Evolutionary conservation across 1,140 invertebrate genomes (phyloP).

Genomic region (Popillia japonica): DNA sequence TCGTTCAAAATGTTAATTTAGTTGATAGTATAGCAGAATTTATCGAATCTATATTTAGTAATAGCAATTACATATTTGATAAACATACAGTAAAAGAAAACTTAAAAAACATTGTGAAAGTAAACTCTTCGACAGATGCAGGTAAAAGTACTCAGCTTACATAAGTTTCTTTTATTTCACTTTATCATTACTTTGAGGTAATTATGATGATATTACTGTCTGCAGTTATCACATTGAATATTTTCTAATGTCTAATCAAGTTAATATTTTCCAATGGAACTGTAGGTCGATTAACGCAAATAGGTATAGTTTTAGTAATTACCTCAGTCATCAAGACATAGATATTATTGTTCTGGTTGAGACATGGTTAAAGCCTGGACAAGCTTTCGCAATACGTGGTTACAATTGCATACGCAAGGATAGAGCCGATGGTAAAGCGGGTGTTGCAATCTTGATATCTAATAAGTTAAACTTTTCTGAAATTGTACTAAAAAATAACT

Average conservation of each 20-base stretch:
- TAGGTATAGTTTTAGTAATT: not conserved
- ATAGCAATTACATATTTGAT: too few relatives aligned
- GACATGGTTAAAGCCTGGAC: too few relatives aligned
- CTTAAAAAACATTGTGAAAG: not conserved
- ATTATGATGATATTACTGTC: not conserved
- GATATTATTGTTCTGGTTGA: too few relatives aligned
- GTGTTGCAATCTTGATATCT: not conserved
- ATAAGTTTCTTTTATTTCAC: too few relatives aligned
- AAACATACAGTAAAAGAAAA: too few relatives aligned
- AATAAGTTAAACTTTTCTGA: not conserved
- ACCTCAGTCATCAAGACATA: not conserved
- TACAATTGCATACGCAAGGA: not conserved
- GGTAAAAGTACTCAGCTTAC: not conserved
- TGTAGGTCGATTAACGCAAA: conserved; percentile 7
- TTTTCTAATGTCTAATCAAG: not conserved
- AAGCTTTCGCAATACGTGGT: too few relatives aligned
- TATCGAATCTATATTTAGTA: too few relatives aligned
- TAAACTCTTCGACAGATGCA: not conserved
- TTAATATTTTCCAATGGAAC: too few relatives aligned
- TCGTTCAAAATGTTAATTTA: not conserved
- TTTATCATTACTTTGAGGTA: not conserved
- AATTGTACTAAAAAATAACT: not conserved
- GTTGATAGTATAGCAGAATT: too few relatives aligned
- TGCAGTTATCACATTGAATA: not conserved
- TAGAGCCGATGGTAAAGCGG: not conserved